Evolutionary conservation across 92 coral and sea anemone genomes (phyloP), one percentile per base, ranked within the genome.

Genomic region (Parazoanthus atlanticus): DNA sequence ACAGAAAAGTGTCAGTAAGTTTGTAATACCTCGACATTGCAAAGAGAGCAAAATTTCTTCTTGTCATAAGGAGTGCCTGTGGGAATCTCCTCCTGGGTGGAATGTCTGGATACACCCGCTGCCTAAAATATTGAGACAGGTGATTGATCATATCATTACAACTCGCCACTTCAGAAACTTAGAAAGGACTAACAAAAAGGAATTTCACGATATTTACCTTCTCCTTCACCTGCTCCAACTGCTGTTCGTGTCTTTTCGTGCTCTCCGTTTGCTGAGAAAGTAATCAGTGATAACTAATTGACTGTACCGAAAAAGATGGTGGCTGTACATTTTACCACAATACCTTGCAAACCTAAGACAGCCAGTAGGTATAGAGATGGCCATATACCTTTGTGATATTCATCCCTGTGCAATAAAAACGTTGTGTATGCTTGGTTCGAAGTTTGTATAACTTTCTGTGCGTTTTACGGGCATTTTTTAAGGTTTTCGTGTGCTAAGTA

Each of bases 41-140:
- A 96, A 47, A 96, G 88, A 80, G 98, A 91, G 66, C 99, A 96
- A 16, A 96, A 91, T 86, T 96, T 96, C 93, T 93, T 96, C 86
- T 89, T 92, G 61, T 96, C 99, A 56, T 96, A 96, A 26, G 99
- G 99, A 40, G 99, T 96, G 36, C 95, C 99, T 25, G 98, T 93
- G 8, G 98, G 99, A 66, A 95, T 95, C 56, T 96, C 99, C 46
- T 96, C 99, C 90, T 95, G 99, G n/a, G 99, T 95, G 15, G 99
- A 96, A 85, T 96, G 99, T 79, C 98, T 90, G 47, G 99, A 96
- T 47, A 94, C 96, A 17, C 99, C 98, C 8, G 99, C 99, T 56
- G 99, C 99, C 98, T 93, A 23, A 33, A 19, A 83, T 28, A 41
- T 23, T 5, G 4, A 86, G 5, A n/a, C 7, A 5, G 12, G 25